A percentile compares a stretch with the other conserved stretches of the same genome.
Conservation (phyloP, 2,888 invertebrate species). For the Parnassius glacialis region DNA sequence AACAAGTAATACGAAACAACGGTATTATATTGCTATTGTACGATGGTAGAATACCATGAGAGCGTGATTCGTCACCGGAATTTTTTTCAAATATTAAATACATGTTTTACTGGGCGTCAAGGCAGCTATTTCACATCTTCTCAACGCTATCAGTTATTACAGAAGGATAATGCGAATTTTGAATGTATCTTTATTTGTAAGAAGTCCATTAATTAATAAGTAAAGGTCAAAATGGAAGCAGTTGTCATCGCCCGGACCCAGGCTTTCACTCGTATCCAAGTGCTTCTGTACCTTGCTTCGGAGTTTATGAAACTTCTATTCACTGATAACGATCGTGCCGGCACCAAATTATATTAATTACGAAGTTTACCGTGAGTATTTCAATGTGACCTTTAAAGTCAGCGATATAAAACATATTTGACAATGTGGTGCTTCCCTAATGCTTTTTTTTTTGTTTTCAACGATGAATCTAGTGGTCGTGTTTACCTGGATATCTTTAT, state of each 20-base stretch:
- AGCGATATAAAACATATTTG: not conserved
- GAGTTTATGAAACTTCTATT: conserved; percentile 20
- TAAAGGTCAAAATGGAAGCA: conserved; percentile 52
- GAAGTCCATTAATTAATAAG: conserved; percentile 59
- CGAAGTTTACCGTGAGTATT: not conserved
- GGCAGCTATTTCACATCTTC: conserved; percentile 3
- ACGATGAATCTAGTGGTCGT: conserved; percentile 4
- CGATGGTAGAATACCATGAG: no score
- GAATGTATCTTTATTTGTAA: conserved; percentile 41
- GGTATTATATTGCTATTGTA: no score
- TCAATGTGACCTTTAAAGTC: conserved; percentile 3
- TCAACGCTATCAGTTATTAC: conserved; percentile 18
- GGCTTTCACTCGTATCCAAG: conserved; percentile 34
- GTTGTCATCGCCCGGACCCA: conserved; percentile 25
- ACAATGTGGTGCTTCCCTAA: not conserved
- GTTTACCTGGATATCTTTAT: conserved; percentile 8
- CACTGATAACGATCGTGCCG: conserved; percentile 17
- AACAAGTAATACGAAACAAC: no score
- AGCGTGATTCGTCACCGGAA: no score
- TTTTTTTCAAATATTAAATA: no score
- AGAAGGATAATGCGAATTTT: conserved; percentile 42
- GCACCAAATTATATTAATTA: conserved; percentile 18
- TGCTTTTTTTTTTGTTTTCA: conserved; percentile 6
- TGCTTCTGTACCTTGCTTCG: conserved; percentile 32
- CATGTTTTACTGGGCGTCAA: not conserved